Evolutionary conservation across 92 coral and sea anemone genomes (phyloP), one percentile per base, ranked within the genome.

Genomic region (Zoanthus gigantus): DNA sequence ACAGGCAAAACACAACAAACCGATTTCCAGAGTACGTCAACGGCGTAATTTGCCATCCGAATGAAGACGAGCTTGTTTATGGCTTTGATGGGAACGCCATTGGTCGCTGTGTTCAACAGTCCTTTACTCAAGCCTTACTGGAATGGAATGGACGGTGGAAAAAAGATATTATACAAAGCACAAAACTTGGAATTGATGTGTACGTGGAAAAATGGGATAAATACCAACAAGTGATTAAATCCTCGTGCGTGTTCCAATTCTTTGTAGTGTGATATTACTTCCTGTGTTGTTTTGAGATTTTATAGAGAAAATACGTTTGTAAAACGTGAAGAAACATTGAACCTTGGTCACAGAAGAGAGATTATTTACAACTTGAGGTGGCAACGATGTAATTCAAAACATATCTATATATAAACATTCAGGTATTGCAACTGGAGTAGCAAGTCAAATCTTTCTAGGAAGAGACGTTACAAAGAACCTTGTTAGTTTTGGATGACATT

Each of bases 31-130:
- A 66, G 46, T 81, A 81, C 47, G 61, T 81, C 3, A 81, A 81
- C 16, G 85, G 85, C 7, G 75, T 63, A 58, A 81, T 81, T 45
- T 81, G 85, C 29, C 85, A 81, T 71, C 85, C 85, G 14, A 81
- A 47, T 30, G 85, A 81, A 31, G 75, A 67, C 5, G 85, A 81
- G 47, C 54, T 81, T 9, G 75, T 81, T 12, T 47, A 81, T 9
- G 47, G 5, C 31, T 8, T 10, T 50, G 8, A 29, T 1, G 85
- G 85, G 7, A 50, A 66, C 5, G 10, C 63, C 8, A 66, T 65
- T 12, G 85, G 85, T 28, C 85, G 85, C 4, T 90, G 92, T 58
- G 89, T 89, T 9, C 92, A 89, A 85, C 87, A 89, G 57, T 74
- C 82, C 1, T 84, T 89, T 29, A 85, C 89, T 0, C 85, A 84